Evolutionary conservation across 2,113 vertebrate species (phyloP).

Genomic region (Heterotilapia buettikoferi): DNA sequence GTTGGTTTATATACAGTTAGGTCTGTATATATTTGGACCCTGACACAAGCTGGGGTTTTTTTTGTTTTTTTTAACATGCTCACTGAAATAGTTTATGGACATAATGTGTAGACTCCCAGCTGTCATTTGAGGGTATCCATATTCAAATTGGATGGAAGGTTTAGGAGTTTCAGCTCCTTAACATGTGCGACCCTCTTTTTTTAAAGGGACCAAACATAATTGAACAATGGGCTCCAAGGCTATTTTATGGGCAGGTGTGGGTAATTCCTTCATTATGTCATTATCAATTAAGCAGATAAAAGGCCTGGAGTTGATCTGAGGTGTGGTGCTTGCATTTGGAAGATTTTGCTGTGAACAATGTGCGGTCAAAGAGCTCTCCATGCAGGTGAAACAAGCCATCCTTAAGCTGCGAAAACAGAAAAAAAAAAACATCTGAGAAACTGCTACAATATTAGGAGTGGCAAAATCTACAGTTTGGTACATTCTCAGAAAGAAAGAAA

Average conservation of each 20-base stretch:
- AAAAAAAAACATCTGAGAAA: background rate
- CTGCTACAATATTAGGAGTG: background rate
- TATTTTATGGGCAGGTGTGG: background rate
- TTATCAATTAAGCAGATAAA: background rate
- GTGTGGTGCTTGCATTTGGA: background rate
- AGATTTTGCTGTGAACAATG: background rate
- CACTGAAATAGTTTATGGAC: background rate
- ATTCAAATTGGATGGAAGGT: background rate
- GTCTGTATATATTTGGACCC: background rate
- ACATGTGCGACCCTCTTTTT: background rate
- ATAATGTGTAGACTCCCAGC: background rate
- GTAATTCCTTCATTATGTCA: background rate
- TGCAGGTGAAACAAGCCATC: background rate
- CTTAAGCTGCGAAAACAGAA: background rate
- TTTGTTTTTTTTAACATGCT: background rate
- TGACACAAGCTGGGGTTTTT: too few species aligned
- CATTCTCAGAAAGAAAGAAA: background rate
- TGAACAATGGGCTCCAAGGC: background rate
- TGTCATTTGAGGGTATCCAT: background rate
- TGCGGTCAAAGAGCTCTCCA: background rate
- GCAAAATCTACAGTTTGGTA: background rate
- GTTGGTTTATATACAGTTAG: background rate
- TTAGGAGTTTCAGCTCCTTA: background rate
- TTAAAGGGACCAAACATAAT: background rate
- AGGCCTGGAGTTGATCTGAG: background rate